These are phyloP conservation scores for Armadillidium nasatum DNA, from an alignment of 1,140 invertebrate species.

Conservation along the genomic window DNA sequence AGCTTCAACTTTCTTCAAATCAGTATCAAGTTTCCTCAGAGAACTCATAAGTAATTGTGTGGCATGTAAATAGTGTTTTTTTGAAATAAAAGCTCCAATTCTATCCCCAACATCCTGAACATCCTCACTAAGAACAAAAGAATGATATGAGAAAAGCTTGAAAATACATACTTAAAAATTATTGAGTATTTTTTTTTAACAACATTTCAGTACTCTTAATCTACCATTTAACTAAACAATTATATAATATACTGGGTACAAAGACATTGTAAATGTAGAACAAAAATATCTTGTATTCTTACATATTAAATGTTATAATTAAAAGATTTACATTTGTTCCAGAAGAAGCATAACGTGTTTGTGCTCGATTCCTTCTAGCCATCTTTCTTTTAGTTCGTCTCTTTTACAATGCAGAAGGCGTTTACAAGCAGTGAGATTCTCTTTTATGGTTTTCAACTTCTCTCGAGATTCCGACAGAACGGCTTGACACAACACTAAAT, in stretches of 20 bases:
- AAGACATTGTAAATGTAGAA: background rate
- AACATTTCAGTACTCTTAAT: background rate
- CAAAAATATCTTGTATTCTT: background rate
- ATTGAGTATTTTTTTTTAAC: too few relatives aligned
- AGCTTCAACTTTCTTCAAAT: slow-evolving; percentile 51
- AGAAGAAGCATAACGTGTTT: slow-evolving; percentile 80
- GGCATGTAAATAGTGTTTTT: too few relatives aligned
- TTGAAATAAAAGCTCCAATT: too few relatives aligned
- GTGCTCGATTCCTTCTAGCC: slow-evolving; percentile 87
- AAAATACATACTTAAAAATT: background rate
- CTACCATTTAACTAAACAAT: background rate
- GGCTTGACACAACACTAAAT: slow-evolving; percentile 72
- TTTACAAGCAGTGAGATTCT: slow-evolving; percentile 84
- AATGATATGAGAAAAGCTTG: slow-evolving; percentile 27
- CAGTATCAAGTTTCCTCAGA: slow-evolving; percentile 47
- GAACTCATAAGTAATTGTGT: too few relatives aligned
- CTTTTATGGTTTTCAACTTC: slow-evolving; percentile 76
- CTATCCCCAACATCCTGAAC: too few relatives aligned
- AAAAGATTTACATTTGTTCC: slow-evolving; percentile 63
- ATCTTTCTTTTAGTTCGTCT: slow-evolving; percentile 87
- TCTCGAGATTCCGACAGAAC: slow-evolving; percentile 72
- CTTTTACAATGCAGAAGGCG: slow-evolving; percentile 80
- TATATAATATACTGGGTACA: background rate
- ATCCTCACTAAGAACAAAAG: slow-evolving; percentile 62
- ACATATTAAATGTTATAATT: background rate